Conservation (phyloP, 2,888 invertebrate species). For the Busseola fusca region DNA sequence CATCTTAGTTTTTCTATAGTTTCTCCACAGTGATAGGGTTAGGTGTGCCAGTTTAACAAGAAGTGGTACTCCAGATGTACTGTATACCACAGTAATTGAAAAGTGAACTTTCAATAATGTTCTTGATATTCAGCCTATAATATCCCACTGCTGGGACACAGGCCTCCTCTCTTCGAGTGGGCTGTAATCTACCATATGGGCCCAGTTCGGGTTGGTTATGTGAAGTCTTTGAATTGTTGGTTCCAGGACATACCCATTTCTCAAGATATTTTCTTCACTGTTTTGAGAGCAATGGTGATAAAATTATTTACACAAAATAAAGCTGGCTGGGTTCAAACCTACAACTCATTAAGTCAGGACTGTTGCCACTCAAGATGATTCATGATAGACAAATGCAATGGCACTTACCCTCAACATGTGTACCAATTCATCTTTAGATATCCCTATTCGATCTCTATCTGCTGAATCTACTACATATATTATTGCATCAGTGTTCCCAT, state of each 20-base stretch:
- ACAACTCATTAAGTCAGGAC: background rate
- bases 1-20: conserved; percentile 1
- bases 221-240: background rate
- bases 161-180: background rate
- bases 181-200: background rate
- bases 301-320: no score
- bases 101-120: background rate
- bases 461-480: conserved; percentile 99
- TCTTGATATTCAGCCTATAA: no score
- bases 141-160: no score
- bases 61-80: no score
- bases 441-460: conserved; percentile 99
- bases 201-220: background rate
- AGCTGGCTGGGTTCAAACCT: background rate
- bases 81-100: no score
- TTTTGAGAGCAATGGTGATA: background rate
- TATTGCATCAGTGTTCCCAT: conserved; percentile 99
- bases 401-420: conserved; percentile 97
- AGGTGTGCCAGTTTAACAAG: background rate
- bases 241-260: background rate
- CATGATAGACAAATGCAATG: background rate
- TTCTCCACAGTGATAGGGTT: background rate
- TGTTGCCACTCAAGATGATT: background rate
- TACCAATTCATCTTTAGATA: conserved; percentile 99
- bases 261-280: background rate